phyloP scores from a whole-genome alignment of 2,888 invertebrate genomes.

The Seira musarum region DNA sequence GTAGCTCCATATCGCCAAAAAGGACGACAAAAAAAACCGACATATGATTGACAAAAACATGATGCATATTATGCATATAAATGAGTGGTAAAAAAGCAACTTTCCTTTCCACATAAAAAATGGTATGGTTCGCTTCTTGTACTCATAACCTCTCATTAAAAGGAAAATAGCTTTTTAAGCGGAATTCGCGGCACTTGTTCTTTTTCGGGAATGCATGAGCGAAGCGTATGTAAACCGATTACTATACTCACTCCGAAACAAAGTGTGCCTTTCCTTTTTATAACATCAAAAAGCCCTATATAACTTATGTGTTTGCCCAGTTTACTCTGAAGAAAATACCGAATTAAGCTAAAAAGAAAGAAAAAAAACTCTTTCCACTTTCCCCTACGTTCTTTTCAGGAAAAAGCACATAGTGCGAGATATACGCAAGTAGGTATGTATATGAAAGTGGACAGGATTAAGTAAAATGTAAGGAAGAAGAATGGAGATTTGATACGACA shows the following conservation, averaged over 20 bases:
- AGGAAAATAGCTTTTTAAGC: neutral
- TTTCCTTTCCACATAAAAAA: too few species aligned
- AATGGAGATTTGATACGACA: constrained; percentile 58
- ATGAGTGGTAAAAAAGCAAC: constrained; percentile 8
- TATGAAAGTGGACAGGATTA: constrained; percentile 18
- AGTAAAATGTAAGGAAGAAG: constrained; percentile 22
- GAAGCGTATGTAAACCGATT: neutral
- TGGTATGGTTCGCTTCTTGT: too few species aligned
- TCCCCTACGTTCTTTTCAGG: neutral
- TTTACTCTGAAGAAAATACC: too few species aligned
- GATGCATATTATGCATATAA: constrained; percentile 22
- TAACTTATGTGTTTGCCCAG: too few species aligned
- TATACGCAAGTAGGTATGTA: neutral
- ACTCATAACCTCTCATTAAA: neutral
- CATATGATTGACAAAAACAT: constrained; percentile 19
- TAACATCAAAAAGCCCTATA: too few species aligned
- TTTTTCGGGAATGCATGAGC: neutral
- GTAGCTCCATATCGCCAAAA: constrained; percentile 10
- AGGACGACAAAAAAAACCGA: constrained; percentile 12
- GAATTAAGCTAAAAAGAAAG: too few species aligned
- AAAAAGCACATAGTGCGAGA: neutral
- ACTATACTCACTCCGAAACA: too few species aligned
- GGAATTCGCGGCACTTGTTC: neutral
- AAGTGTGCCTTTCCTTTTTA: too few species aligned
- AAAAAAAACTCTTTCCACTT: neutral